Evolutionary conservation across 2,888 invertebrate species (phyloP), one percentile per base, ranked within the genome.

Genomic region (Drosophila multiciliata): DNA sequence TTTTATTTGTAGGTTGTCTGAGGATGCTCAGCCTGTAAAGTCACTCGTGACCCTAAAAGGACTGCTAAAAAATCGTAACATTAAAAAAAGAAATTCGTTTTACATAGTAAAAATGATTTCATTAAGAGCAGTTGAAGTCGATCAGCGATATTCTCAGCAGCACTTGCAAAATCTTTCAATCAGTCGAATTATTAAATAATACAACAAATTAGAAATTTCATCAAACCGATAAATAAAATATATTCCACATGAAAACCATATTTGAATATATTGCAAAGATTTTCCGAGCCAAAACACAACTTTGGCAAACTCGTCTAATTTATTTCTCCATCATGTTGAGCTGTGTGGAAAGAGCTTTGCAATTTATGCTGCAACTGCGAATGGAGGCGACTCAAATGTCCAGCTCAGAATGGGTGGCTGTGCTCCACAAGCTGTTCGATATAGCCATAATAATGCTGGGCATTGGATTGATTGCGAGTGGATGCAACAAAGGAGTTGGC

Each of bases 311-410:
- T 6, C 29, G 23, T 11, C 4, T 62, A 35, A 33, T 62, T 48
- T 33, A 48, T 11, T 6, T 53, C 1, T 17, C 57, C 0, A 71
- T 66, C 35, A 2, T 75, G 12, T 9, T 66, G 0, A 23, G 33
- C 17, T 70, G 71, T 42, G 8, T 75, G 59, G 36, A 54, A n/a
- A 40, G 15, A 5, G 66, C 54, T 0, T 1, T 75, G 3, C 29
- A 48, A 7, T 33, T 50, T 0, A 20, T 26, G 26, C 1, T 48
- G 35, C 65, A 57, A 9, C 26, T 71, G 42, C 40, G 48, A 6
- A 2, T 68, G 36, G 26, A 38, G n/a, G 50, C 59, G 1, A 20
- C 45, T 2, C 3, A 15, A 26, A 15, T 38, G 12, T 12, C 4
- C 33, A 7, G 42, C 20, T 15, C 6, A 8, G n/a, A 29, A 11